phyloP scores from a whole-genome alignment of 2,888 invertebrate genomes.

The Nemapogon koenigi region DNA sequence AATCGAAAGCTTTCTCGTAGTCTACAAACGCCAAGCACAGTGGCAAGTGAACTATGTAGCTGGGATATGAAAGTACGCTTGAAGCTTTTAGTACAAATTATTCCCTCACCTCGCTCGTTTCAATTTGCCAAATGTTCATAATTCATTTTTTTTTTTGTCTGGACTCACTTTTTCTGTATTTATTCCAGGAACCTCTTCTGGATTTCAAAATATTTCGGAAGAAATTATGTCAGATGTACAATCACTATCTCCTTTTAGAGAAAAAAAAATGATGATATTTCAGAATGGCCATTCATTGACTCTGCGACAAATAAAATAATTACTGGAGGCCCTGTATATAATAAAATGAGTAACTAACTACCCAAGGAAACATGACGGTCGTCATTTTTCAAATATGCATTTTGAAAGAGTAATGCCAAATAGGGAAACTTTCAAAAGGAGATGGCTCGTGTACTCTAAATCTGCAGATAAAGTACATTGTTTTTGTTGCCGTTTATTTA shows the following conservation, averaged over 20 bases:
- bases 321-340: constrained; percentile 8
- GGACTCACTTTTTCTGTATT: not conserved
- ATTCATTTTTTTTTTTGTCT: too few species aligned
- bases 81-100: not conserved
- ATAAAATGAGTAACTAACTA: constrained; percentile 3
- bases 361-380: constrained; percentile 5
- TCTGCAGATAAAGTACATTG: constrained; percentile 5
- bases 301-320: constrained; percentile 10
- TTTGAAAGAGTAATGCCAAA: constrained; percentile 6
- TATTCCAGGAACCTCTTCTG: not conserved
- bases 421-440: constrained; percentile 9
- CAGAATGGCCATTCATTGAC: constrained; percentile 9
- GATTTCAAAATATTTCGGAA: not conserved
- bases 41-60: not conserved
- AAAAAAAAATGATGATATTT: constrained; percentile 3
- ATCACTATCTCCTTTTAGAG: not conserved
- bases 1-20: too few species aligned
- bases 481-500: constrained; percentile 5
- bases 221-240: constrained; percentile 1
- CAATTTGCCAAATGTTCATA: too few species aligned
- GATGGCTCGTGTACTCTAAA: constrained; percentile 7
- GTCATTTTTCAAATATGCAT: constrained; percentile 5
- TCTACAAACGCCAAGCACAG: too few species aligned
- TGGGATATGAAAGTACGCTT: not conserved
- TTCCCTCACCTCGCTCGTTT: too few species aligned